Base-by-base conservation (phyloP, 2,113 vertebrate species). In the Sarotherodon lohbergeri region DNA sequence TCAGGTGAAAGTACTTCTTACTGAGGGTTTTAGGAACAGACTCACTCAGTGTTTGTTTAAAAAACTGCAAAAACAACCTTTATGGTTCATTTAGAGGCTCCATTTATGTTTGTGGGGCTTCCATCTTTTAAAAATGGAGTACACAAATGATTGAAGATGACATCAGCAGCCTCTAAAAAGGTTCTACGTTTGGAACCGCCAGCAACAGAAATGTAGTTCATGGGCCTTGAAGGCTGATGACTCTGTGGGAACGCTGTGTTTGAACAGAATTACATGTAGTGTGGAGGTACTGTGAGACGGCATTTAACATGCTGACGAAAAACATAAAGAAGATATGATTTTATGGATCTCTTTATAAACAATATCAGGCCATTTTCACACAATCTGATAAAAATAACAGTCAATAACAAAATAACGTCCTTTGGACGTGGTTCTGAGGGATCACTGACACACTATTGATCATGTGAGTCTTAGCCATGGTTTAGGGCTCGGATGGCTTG, bases 231-330 rank as follows among this genome's bases (percentile, higher is more conserved):
- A 48, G 5, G 68, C 3, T 14, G 3, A 43, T 10, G 13, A 0
- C 41, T 32, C 8, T 48, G 22, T 29, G 14, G 5, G 24, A 6
- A 27, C 4, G 1, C 24, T 29, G n/a, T 71, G 24, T 48, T 76
- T 29, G 43, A 76, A 9, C 41, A 76, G 14, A 73, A 17, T 0
- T 48, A 7, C 22, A 11, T 29, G 14, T 19, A 36, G 5, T 27
- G 13, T 76, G 41, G 68, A 27, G 13, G 14, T 0, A 7, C 41
- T 4, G 16, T 17, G 29, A 2, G 22, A 27, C 6, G 2, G 17
- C 17, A 52, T 52, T 52, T 52, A 52, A 8, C 17, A 7, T 19
- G 50, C 50, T n/a, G 50, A 52, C 9, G 8, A 7, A 52, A 19
- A 9, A n/a, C 9, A 8, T 19, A 52, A 17, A 9, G 48, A 19